These are phyloP conservation scores for Tetragonula clypearis DNA, from an alignment of 1,140 invertebrate species.

Conservation along the genomic window DNA sequence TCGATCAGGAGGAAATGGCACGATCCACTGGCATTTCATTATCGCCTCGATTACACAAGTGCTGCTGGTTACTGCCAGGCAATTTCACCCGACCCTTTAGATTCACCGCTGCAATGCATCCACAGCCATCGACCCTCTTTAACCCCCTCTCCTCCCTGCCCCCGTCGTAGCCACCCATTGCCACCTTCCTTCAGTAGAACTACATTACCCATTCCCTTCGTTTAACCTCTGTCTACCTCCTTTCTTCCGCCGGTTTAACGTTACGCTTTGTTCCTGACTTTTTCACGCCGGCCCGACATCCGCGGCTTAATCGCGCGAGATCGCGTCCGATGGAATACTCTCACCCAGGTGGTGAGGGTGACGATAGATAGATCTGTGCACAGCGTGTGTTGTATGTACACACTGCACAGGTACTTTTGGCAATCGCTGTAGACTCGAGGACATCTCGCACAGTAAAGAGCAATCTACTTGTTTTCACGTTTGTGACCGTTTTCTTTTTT, in stretches of 20 bases:
- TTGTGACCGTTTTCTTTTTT: not conserved
- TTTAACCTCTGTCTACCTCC: constrained; percentile 38
- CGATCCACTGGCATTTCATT: constrained; percentile 48
- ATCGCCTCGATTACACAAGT: constrained; percentile 40
- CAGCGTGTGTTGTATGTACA: too few relatives aligned
- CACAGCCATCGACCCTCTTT: not conserved
- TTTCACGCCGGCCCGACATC: not conserved
- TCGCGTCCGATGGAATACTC: not conserved
- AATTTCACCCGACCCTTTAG: constrained; percentile 49
- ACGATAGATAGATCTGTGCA: too few relatives aligned
- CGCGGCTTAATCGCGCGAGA: not conserved
- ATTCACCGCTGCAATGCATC: constrained; percentile 31
- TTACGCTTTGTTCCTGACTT: not conserved
- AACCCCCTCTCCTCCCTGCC: not conserved
- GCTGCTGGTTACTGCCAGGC: constrained; percentile 26
- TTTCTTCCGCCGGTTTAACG: constrained; percentile 27
- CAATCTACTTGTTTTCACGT: constrained; percentile 27
- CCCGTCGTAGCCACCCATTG: not conserved
- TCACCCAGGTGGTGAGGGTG: not conserved
- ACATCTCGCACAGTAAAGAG: constrained; percentile 57
- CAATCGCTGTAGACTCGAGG: constrained; percentile 55
- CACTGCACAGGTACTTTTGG: constrained; percentile 27
- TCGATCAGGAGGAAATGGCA: constrained; percentile 21
- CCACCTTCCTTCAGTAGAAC: not conserved
- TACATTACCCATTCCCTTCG: constrained; percentile 7